Conservation (phyloP, 2,113 vertebrate genomes). For the Corythaixoides concolor region DNA sequence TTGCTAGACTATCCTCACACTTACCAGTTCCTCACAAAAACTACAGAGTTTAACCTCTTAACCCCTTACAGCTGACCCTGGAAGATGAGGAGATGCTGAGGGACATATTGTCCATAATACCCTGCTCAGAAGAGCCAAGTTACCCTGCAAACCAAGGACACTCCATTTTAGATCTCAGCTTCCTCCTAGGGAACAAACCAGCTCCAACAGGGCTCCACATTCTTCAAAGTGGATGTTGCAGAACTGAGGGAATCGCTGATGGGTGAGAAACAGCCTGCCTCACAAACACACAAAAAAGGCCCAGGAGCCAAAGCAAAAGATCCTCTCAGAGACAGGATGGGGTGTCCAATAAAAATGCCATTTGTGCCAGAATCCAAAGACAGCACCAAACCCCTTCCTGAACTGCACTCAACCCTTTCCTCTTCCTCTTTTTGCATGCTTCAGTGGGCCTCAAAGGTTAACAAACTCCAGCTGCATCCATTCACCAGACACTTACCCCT, state of each 20-base stretch:
- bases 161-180: background rate
- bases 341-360: background rate
- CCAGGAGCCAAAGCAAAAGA: background rate
- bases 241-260: background rate
- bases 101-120: background rate
- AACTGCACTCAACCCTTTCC: background rate
- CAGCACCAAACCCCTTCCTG: background rate
- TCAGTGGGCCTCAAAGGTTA: background rate
- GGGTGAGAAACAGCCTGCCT: background rate
- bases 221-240: background rate
- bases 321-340: background rate
- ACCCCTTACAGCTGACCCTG: background rate
- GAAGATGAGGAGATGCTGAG: background rate
- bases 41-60: background rate
- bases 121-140: background rate
- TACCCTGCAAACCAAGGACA: background rate
- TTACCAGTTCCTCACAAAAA: background rate
- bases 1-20: background rate
- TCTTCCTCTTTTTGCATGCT: background rate
- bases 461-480: constrained; percentile 19
- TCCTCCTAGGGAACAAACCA: background rate
- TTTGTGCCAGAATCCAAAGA: background rate
- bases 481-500: constrained; percentile 2
- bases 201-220: background rate
- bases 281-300: background rate